Base-by-base conservation (phyloP, 2,797 vertebrate species). In the Tragelaphus eurycerus region DNA sequence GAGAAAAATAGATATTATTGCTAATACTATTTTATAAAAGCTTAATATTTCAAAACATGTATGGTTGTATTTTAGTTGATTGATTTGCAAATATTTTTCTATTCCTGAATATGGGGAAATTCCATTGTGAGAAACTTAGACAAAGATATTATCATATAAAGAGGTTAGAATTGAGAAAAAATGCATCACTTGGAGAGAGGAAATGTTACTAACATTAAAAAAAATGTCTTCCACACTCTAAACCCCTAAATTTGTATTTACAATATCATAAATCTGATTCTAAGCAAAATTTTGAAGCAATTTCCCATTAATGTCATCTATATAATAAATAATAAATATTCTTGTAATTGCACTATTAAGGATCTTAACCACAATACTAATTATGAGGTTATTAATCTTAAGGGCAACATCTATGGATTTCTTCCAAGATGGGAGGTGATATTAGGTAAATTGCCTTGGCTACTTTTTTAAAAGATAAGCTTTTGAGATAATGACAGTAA, bases 291-390 rank as follows among this genome's bases (percentile, higher is more conserved):
- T 93, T 92, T 29, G 54, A 21, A 79, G 76, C 89, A 92, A 82
- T 46, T 91, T 97, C 78, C 55, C 43, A 89, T 92, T 92, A 92
- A 95, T 94, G 48, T 54, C 90, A 96, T 34, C 55, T 29, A 94
- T 74, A 78, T 50, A 92, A 95, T 97, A 92, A 98, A 97, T 98
- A 98, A 98, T 96, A 96, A 90, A 98, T 97, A 92, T 76, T 93
- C n/a, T 89, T 91, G 1, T 97, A 94, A 97, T 96, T 97, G 95
- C 93, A 64, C 96, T 95, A 96, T 94, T 95, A 92, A 96, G 78
- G 92, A 79, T 96, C 60, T 90, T 97, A 98, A 96, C 94, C 96
- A 86, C 89, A 96, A 96, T 64, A 17, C 95, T 94, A 97, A 98
- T 95, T 96, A 95, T 87, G 71, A 97, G 54, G 87, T 86, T 96